These are phyloP conservation scores for Uloborus plumipes DNA, from an alignment of 2,888 invertebrate species.

Conservation along the genomic window DNA sequence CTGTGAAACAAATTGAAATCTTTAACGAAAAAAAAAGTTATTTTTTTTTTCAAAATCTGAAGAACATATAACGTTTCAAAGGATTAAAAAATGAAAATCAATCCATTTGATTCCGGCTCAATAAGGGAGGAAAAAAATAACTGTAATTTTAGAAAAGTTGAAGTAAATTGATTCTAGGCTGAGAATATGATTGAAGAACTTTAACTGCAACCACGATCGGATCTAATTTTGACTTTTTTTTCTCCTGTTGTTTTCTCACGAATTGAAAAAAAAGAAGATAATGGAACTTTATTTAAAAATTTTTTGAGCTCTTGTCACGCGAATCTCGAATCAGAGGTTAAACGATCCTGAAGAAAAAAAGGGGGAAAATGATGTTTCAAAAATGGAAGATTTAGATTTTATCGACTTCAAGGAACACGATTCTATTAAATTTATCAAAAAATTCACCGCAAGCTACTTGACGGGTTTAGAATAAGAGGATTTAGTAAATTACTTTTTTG, in stretches of 20 bases:
- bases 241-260: background rate
- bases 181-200: conserved; percentile 31
- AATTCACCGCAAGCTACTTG: background rate
- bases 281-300: conserved; percentile 47
- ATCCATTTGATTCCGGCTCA: background rate
- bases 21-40: too few species aligned
- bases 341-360: conserved; percentile 14
- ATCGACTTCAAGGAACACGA: conserved; percentile 35
- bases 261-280: background rate
- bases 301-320: conserved; percentile 46
- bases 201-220: conserved; percentile 18
- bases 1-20: too few species aligned
- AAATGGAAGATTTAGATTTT: conserved; percentile 28
- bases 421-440: conserved; percentile 23
- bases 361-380: background rate
- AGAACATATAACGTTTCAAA: too few species aligned
- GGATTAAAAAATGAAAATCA: background rate
- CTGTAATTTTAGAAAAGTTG: conserved; percentile 20
- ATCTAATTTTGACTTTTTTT: conserved; percentile 8
- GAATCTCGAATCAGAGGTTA: conserved; percentile 36
- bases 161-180: conserved; percentile 40
- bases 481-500: conserved; percentile 56
- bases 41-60: too few species aligned
- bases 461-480: conserved; percentile 1
- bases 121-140: background rate